Conservation (phyloP, 2,113 vertebrate genomes). For the Coregonus clupeaformis region DNA sequence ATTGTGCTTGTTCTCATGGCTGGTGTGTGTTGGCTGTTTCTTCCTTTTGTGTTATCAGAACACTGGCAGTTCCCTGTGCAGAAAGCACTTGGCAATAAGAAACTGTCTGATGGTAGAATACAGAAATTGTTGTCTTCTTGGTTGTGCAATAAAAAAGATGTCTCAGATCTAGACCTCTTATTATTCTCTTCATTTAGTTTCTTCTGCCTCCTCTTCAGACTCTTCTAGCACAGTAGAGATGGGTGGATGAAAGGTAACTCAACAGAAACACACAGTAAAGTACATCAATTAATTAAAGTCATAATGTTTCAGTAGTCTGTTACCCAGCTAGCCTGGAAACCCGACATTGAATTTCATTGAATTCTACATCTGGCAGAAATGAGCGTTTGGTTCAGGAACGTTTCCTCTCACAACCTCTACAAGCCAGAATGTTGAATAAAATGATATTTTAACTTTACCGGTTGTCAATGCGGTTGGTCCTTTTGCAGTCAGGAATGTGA, state of each 20-base stretch:
- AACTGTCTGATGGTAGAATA: constrained; percentile 25
- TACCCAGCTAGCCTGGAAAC: not conserved
- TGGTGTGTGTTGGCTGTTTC: not conserved
- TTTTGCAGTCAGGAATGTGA: too few species aligned
- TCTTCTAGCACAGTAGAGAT: not conserved
- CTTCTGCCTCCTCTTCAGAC: not conserved
- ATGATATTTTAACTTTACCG: too few species aligned
- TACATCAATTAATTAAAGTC: not conserved
- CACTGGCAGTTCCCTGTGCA: constrained; percentile 45
- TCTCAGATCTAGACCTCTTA: constrained; percentile 15
- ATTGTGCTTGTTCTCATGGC: not conserved
- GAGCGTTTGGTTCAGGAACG: too few species aligned
- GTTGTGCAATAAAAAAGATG: constrained; percentile 18
- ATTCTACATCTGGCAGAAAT: too few species aligned
- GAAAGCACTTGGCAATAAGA: constrained; percentile 28
- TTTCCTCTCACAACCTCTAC: too few species aligned
- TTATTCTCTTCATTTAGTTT: not conserved
- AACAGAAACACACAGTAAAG: not conserved
- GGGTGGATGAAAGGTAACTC: not conserved
- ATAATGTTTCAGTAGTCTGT: not conserved
- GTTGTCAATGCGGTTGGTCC: too few species aligned
- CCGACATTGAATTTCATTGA: too few species aligned
- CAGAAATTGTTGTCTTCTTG: not conserved
- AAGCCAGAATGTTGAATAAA: too few species aligned
- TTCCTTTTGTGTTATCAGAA: not conserved